Base-by-base conservation (phyloP, 2,797 vertebrate species). In the Acanthurus tractus region DNA sequence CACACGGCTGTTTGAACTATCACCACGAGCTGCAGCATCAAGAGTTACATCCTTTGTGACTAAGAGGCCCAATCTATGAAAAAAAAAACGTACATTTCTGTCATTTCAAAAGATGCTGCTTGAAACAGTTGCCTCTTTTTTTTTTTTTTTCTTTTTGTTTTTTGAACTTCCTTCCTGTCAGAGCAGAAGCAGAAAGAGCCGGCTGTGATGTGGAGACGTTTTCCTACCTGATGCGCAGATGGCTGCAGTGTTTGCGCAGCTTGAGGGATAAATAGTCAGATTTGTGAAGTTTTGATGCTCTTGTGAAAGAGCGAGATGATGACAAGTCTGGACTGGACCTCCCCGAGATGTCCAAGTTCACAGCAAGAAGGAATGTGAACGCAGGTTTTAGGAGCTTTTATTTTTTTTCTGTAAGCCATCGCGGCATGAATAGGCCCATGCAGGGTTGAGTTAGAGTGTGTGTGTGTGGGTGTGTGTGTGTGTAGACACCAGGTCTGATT, bases 401-500 rank as follows among this genome's bases (percentile, higher is more conserved):
- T 56, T 85, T 72, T 78, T 49, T 54, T 54, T 45, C 74, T 78
- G 78, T 54, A 36, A 83, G 59, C 85, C 56, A 57, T 64, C 6
- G 23, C 46, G 71, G n/a, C 74, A 81, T 73, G 64, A 79, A 85
- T 64, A 62, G 53, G 48, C 34, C 54, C 63, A 54, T 44, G 70
- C 46, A 15, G 71, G 69, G 57, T 34, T 67, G 64, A 18, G 61
- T 73, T 14, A 34, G 38, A 53, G 71, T 49, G 74, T 78, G 68
- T 63, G 65, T 55, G 75, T 63, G 58, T 64, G 76, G 42, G 72
- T 53, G 75, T 40, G 69, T 67, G 63, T 65, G 57, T 61, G 84
- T 71, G 63, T 70, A 73, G 70, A 78, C 64, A 63, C 40, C 74
- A 59, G 48, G 78, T 84, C 90, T 92, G 92, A 92, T 92, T 93